Base-by-base conservation (phyloP, 2,888 invertebrate species). In the Lymantria dispar region DNA sequence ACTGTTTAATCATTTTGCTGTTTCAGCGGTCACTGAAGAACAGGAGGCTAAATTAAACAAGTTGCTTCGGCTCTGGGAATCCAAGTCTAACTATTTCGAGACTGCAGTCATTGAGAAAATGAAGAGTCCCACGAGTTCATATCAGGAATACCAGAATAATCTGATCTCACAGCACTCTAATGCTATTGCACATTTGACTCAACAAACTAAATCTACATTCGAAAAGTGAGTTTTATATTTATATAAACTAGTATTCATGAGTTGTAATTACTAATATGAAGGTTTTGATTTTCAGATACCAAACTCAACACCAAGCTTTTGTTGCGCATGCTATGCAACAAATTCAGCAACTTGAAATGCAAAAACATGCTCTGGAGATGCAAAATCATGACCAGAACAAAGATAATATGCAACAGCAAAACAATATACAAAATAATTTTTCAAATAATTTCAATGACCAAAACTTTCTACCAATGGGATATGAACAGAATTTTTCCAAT, bases 261-360 rank as follows among this genome's bases (percentile, higher is more conserved):
- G 36, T 13, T 5, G 22, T 42, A 10, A 47, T 29, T 38, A 29
- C 38, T 50, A 44, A 45, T 48, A 0, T 47, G 10, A 47, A n/a
- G 1, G 29, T 41, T 42, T 8, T 30, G 8, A 40, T 52, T 76
- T 89, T 49, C 76, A 95, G 95, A 70, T 97, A 98, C 74, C 96
- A 98, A 87, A 94, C 96, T 39, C 99, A 99, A 78, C 99, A 99
- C 89, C 96, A 98, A 83, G 97, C 98, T 10, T 99, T 98, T 80
- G 96, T 98, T 10, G 94, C 95, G 52, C 99, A 99, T 87, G 96
- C 98, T 7, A 92, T 96, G 85, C 95, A 96, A 76, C 97, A 97
- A 83, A 96, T 98, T 69, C 95, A 96, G 72, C 96, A 95, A 68
- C 88, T 96, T 46, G 96, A 97, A 76, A 94, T 95, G 79, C 96